A percentile compares a stretch with the other conserved stretches of the same genome.
These are phyloP conservation scores for Cephalopachus bancanus DNA, from an alignment of 2,797 vertebrate genomes.

Conservation along the genomic window DNA sequence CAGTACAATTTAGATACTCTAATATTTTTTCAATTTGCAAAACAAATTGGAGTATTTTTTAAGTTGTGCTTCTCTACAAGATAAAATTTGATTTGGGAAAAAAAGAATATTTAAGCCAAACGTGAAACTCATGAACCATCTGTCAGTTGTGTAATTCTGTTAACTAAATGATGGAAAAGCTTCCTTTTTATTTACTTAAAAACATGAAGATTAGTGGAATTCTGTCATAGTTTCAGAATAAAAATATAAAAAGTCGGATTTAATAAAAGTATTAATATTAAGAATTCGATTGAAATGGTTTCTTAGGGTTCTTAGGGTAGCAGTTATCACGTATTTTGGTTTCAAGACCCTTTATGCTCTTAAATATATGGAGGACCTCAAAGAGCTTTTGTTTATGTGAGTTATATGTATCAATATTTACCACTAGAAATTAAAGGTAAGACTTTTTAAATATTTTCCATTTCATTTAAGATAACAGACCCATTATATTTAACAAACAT, in stretches of 20 bases:
- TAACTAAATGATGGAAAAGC: neutral
- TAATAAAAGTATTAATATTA: conserved; percentile 40
- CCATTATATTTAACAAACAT: conserved; percentile 27
- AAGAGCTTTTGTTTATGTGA: conserved; percentile 42
- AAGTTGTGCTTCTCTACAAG: neutral
- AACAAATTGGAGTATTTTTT: neutral
- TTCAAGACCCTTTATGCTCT: conserved; percentile 34
- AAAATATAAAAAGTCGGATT: conserved; percentile 22
- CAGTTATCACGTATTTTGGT: neutral
- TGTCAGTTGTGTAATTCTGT: neutral
- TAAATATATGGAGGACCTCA: conserved; percentile 14
- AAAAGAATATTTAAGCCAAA: conserved; percentile 24
- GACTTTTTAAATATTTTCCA: neutral
- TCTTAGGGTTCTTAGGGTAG: neutral
- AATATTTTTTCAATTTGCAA: neutral
- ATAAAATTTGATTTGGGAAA: neutral
- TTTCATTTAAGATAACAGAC: conserved; percentile 58
- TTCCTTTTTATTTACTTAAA: neutral
- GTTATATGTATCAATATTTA: neutral
- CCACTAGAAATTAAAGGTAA: conserved; percentile 28
- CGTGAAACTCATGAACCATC: neutral
- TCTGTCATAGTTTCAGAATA: conserved; percentile 26
- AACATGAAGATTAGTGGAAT: neutral
- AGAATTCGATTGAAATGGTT: conserved; percentile 13
- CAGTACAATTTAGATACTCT: neutral